phyloP scores from a whole-genome alignment of 2,888 invertebrate species.

The Pachycephus smyrnensis region DNA sequence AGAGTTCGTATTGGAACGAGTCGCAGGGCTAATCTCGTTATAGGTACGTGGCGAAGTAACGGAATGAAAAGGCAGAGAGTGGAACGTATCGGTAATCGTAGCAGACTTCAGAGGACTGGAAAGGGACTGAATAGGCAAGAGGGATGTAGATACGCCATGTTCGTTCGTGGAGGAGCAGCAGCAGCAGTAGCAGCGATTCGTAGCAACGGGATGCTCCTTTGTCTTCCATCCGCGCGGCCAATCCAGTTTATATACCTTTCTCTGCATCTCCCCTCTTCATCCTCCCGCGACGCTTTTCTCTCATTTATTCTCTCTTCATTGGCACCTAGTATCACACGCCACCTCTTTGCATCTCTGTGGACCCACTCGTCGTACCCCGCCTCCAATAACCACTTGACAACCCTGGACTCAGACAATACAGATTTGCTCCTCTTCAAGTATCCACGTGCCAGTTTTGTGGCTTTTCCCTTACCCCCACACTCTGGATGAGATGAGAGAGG shows the following conservation, averaged over 20 bases:
- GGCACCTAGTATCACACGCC: slow-evolving; percentile 12
- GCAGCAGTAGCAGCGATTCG: slow-evolving; percentile 57
- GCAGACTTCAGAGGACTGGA: slow-evolving; percentile 16
- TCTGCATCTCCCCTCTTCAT: slow-evolving; percentile 25
- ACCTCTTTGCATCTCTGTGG: slow-evolving; percentile 15
- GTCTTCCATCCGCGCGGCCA: slow-evolving; percentile 55
- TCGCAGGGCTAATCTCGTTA: slow-evolving; percentile 21
- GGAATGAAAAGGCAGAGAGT: slow-evolving; percentile 59
- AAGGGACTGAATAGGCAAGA: slow-evolving; percentile 37
- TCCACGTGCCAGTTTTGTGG: slow-evolving; percentile 40
- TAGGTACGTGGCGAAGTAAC: slow-evolving; percentile 37
- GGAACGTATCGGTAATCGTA: slow-evolving; percentile 38
- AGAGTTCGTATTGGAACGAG: slow-evolving; percentile 16
- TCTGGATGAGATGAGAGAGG: slow-evolving; percentile 13
- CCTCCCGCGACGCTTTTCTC: slow-evolving; percentile 14
- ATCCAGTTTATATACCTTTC: slow-evolving; percentile 21
- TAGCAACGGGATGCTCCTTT: slow-evolving; percentile 60
- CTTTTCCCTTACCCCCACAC: slow-evolving; percentile 22
- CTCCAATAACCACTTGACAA: slow-evolving; percentile 26
- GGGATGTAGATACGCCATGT: slow-evolving; percentile 66
- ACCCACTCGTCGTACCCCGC: slow-evolving; percentile 24
- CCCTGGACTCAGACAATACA: slow-evolving; percentile 53
- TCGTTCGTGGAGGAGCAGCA: slow-evolving; percentile 29
- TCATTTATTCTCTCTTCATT: not conserved
- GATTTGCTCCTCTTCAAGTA: slow-evolving; percentile 55